Conservation (phyloP, 2,113 vertebrate genomes). For the Nothoprocta pentlandii region DNA sequence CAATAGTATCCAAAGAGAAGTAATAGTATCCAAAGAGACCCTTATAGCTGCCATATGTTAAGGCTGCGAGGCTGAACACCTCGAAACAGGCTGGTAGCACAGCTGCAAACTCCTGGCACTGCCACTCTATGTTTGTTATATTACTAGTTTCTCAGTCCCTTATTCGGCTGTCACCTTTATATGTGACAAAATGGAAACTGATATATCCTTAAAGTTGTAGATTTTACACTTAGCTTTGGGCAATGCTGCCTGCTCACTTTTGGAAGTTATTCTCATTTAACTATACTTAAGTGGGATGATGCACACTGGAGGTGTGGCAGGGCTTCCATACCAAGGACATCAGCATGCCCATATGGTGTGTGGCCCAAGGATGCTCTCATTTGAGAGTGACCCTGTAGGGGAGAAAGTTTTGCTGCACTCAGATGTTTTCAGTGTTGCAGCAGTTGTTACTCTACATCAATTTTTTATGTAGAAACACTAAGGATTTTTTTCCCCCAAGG, state of each 20-base stretch:
- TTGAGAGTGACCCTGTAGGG: no score
- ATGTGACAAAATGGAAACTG: neutral
- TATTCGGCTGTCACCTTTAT: neutral
- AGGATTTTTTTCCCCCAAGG: neutral
- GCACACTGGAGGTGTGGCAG: neutral
- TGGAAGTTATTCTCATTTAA: neutral
- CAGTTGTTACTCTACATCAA: neutral
- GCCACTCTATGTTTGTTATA: neutral
- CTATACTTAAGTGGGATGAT: neutral
- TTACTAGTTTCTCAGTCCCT: no score
- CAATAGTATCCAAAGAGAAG: neutral
- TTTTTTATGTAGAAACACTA: neutral
- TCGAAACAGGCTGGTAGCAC: neutral
- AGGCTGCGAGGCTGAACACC: neutral
- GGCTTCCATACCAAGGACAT: neutral
- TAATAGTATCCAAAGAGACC: neutral
- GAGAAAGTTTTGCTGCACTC: neutral
- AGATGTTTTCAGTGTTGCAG: neutral
- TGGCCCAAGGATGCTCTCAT: neutral
- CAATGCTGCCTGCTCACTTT: neutral
- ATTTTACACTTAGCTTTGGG: neutral
- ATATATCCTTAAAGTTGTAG: neutral
- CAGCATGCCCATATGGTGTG: neutral
- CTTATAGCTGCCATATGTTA: rapidly evolving
- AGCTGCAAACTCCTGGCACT: neutral